Evolutionary conservation across 2,888 invertebrate species (phyloP), one percentile per base, ranked within the genome.

Genomic region (Camponotus fellah): DNA sequence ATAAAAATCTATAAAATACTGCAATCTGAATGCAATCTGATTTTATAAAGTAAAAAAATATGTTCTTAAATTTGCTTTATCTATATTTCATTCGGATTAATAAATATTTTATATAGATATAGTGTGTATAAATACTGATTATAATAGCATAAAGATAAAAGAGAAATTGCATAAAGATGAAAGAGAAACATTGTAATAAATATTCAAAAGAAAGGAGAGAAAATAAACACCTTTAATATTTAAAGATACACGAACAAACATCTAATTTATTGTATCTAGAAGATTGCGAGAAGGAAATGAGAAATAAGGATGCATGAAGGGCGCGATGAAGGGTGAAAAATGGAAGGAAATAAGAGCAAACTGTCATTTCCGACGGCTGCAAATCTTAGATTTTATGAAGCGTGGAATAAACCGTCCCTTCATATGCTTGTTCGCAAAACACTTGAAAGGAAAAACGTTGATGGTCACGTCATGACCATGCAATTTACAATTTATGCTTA

Each of bases 291-390:
- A 69, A 46, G 6, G n/a, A 74, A 71, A 68, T 37, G 43, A 46
- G 68, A 77, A 72, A 43, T 10, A 66, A 32, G 69, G 21, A 71
- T 58, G 49, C 17, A 60, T 26, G 49, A n/a, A 8, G 14, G 17
- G 32, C n/a, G 62, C 34, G 21, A 62, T 10, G 26, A 64, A 65
- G 83, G 34, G 37, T 62, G 69, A 71, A 72, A 72, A 68, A 69
- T 79, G 69, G 49, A 58, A 14, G 65, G 43, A 68, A 68, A 72
- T 65, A 83, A 80, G 65, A 56, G 56, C 75, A 62, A 83, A 74
- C 77, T 72, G 68, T 87, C 82, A 83, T 88, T 89, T 86, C 90
- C 87, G 88, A 88, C 89, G 87, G 86, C 85, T 89, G 88, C 88
- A 81, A 86, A 86, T 88, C 86, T 87, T 85, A 26, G 69, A 81